These are phyloP conservation scores for Dascyllus trimaculatus DNA, from an alignment of 2,113 vertebrate genomes.

Conservation along the genomic window DNA sequence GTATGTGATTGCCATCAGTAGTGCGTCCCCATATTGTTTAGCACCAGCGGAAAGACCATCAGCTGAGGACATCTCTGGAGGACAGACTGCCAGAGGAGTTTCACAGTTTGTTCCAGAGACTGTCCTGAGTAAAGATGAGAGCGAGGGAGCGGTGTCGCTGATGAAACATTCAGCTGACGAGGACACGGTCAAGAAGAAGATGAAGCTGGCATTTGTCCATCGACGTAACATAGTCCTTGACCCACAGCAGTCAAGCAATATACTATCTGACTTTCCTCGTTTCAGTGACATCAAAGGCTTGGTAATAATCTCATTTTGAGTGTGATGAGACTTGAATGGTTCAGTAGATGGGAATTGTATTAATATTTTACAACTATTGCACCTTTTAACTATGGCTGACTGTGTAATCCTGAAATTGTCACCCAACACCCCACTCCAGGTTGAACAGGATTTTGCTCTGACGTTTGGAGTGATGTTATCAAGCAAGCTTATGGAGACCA, in stretches of 20 bases:
- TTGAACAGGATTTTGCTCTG: slow-evolving; percentile 25
- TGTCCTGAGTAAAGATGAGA: slow-evolving; percentile 20
- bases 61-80: neutral
- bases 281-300: no score
- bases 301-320: no score
- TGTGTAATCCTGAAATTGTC: neutral
- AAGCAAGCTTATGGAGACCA: slow-evolving; percentile 1
- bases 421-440: neutral
- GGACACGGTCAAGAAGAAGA: slow-evolving; percentile 25
- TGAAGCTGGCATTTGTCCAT: slow-evolving; percentile 27
- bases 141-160: neutral
- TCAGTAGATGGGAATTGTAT: no score
- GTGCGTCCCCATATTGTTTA: neutral
- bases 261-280: no score
- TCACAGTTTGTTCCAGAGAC: slow-evolving; percentile 1
- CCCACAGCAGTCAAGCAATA: neutral
- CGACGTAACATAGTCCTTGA: slow-evolving; percentile 17
- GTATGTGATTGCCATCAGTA: neutral
- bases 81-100: slow-evolving; percentile 16
- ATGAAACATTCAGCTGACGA: slow-evolving; percentile 28
- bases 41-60: neutral
- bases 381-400: no score
- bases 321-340: no score
- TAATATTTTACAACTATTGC: no score
- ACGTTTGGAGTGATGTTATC: slow-evolving; percentile 21